phyloP scores from a whole-genome alignment of 2,888 invertebrate genomes.

The Tachystola acroxantha region DNA sequence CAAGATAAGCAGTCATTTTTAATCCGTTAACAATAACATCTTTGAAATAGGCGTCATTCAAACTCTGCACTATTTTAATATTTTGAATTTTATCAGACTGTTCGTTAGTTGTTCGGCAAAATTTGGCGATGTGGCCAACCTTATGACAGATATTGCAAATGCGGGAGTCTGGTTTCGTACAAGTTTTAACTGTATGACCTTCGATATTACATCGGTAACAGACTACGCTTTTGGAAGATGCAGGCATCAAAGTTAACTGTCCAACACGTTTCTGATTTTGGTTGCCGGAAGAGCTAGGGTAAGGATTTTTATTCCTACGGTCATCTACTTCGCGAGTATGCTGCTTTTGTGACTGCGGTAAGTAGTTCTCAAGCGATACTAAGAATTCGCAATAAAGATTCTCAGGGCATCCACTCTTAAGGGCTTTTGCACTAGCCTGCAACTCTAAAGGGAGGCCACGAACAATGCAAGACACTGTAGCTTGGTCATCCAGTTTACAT shows the following conservation, averaged over 20 bases:
- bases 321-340: too few species aligned
- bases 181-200: conserved; percentile 14
- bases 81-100: conserved; percentile 10
- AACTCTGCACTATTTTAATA: conserved; percentile 15
- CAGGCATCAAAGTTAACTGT: too few species aligned
- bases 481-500: conserved; percentile 20
- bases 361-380: conserved; percentile 21
- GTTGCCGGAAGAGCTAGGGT: neutral
- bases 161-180: conserved; percentile 14
- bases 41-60: conserved; percentile 15
- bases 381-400: conserved; percentile 21
- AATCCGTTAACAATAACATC: conserved; percentile 9
- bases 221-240: neutral
- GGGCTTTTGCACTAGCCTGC: conserved; percentile 23
- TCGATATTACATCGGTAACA: conserved; percentile 14
- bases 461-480: conserved; percentile 21
- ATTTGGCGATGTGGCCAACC: conserved; percentile 17
- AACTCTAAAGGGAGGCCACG: conserved; percentile 18
- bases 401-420: conserved; percentile 20
- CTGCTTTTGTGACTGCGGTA: neutral
- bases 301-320: too few species aligned
- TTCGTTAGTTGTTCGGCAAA: conserved; percentile 1
- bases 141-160: conserved; percentile 17
- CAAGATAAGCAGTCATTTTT: conserved; percentile 14
- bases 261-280: too few species aligned